Base-by-base conservation (phyloP, 2,797 vertebrate genomes). In the Anguilla obscura region DNA sequence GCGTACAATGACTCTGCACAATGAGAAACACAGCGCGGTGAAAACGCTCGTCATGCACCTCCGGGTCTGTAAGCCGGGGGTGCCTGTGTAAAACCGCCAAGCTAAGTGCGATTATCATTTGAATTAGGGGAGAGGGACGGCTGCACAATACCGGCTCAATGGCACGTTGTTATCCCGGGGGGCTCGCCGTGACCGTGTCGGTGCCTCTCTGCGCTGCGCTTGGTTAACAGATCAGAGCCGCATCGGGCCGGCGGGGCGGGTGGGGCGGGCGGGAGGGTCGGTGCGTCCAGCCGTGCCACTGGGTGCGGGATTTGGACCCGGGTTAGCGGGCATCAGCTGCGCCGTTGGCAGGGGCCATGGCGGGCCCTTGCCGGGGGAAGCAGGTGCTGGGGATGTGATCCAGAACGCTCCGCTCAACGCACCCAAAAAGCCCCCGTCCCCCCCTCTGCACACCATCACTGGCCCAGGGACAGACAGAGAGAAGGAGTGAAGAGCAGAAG, bases 361-460 rank as follows among this genome's bases (percentile, higher is more conserved):
- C 6, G 40, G 21, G 45, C 40, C 21, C 40, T 45, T n/a, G 79
- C 45, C 1, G 45, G 45, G 56, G 79, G 45, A 24, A 50, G 79
- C 79, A 82, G 79, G 79, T 82, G 79, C 40, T n/a, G 79, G 79
- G 6, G 79, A 82, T 50, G 45, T 24, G 79, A 82, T 50, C 40
- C 0, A 45, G 24, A 45, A 9, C 14, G 79, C 18, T 48, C 76
- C 40, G 5, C 18, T 33, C 76, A 69, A 27, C n/a, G 63, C 40
- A 45, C 40, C 40, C 40, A 45, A 45, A 45, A 45, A 45, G 9
- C 27, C 16, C 21, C 63, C 18, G 6, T 9, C n/a, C 71, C 27
- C 6, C 3, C 40, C 24, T 24, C 79, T 24, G 45, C 79, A 82
- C 18, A 50, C 40, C 45, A 12, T 50, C 40, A 21, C 14, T 24